Conservation (phyloP, 2,888 invertebrate species). For the Teinopalpus imperialis region DNA sequence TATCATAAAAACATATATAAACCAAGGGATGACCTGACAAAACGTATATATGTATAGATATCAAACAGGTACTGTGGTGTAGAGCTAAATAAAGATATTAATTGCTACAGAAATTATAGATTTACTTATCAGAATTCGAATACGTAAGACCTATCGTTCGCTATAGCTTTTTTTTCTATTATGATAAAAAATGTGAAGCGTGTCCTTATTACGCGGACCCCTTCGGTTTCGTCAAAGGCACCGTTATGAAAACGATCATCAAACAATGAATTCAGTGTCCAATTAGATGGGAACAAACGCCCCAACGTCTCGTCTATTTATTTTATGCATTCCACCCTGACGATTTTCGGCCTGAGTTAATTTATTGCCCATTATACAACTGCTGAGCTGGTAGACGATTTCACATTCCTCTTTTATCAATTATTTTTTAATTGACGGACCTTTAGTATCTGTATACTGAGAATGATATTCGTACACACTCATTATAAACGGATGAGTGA, state of each 20-base stretch:
- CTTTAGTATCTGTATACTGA: neutral
- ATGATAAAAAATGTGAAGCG: neutral
- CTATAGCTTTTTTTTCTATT: no score
- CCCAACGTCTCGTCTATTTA: constrained; percentile 43
- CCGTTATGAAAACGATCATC: constrained; percentile 25
- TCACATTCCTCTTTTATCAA: constrained; percentile 16
- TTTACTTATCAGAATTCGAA: no score
- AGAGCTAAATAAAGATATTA: no score
- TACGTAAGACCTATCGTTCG: no score
- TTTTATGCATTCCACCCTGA: constrained; percentile 53
- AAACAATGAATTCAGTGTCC: constrained; percentile 33
- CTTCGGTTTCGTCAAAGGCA: constrained; percentile 6
- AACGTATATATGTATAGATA: no score
- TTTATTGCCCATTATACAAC: constrained; percentile 55
- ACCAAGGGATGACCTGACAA: no score
- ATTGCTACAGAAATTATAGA: no score
- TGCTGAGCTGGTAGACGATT: constrained; percentile 39
- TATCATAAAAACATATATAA: no score
- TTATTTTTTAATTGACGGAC: constrained; percentile 12
- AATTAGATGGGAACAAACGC: constrained; percentile 38
- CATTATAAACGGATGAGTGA: no score
- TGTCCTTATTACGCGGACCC: constrained; percentile 10
- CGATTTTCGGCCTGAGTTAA: constrained; percentile 54
- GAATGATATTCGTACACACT: neutral
- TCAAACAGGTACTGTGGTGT: no score